These are phyloP conservation scores for Stegastes partitus DNA, from an alignment of 2,113 vertebrate species.

Conservation along the genomic window DNA sequence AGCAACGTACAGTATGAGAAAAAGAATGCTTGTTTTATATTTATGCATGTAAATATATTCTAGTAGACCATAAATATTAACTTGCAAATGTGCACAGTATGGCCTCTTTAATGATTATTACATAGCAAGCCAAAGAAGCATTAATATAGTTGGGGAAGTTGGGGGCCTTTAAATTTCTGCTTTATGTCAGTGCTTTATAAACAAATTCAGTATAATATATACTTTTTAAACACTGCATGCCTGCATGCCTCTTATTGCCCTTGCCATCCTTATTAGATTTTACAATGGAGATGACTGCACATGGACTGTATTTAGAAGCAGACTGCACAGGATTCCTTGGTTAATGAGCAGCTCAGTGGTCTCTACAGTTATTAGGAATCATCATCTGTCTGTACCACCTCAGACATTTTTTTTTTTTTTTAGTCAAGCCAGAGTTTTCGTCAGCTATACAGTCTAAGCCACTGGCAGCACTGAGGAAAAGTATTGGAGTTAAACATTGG, in stretches of 20 bases:
- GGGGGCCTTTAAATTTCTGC: neutral
- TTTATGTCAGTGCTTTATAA: neutral
- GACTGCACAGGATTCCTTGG: neutral
- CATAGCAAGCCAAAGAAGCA: neutral
- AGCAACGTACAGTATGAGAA: too few species aligned
- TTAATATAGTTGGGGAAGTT: neutral
- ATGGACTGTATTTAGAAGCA: neutral
- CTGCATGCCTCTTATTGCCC: neutral
- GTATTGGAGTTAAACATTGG: conserved; percentile 10
- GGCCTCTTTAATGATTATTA: neutral
- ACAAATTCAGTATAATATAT: neutral
- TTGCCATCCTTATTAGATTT: neutral
- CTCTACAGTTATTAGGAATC: neutral
- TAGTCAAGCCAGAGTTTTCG: neutral
- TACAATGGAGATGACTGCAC: neutral
- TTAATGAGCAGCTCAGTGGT: neutral
- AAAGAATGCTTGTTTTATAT: too few species aligned
- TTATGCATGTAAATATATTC: too few species aligned
- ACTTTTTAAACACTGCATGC: neutral
- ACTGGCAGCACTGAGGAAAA: neutral
- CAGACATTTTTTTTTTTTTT: too few species aligned
- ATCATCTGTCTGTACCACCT: neutral
- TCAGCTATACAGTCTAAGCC: neutral
- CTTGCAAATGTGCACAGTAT: too few species aligned
- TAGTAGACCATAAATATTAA: too few species aligned